These are phyloP conservation scores for Coregonus ussuriensis DNA, from an alignment of 2,797 vertebrate species.

Conservation along the genomic window DNA sequence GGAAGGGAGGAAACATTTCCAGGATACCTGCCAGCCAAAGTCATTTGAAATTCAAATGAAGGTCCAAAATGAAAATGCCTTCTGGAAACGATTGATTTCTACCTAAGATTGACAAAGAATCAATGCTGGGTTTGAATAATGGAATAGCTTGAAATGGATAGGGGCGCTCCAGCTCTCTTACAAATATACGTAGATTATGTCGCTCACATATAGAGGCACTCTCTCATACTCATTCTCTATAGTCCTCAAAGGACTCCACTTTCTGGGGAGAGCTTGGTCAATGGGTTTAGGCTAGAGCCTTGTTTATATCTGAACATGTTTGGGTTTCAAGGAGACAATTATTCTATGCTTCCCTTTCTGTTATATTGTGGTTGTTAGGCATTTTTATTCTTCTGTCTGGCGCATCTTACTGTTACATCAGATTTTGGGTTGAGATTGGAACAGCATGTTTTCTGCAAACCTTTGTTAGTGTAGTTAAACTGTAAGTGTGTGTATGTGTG, in stretches of 20 bases:
- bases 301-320: not conserved
- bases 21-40: not conserved
- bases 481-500: not conserved
- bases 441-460: not conserved
- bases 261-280: not conserved
- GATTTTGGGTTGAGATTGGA: not conserved
- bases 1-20: not conserved
- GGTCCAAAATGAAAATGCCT: constrained; percentile 19
- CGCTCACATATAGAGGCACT: not conserved
- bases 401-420: not conserved
- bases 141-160: not conserved
- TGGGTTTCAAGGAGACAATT: not conserved
- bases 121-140: not conserved
- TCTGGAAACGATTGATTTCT: constrained; percentile 26
- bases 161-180: not conserved
- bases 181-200: not conserved
- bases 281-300: not conserved
- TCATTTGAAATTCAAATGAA: constrained; percentile 24
- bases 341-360: not conserved
- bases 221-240: not conserved
- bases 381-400: no score
- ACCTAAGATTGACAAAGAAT: constrained; percentile 16
- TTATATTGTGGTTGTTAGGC: not conserved
- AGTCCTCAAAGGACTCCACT: not conserved
- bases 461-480: not conserved